Conservation (phyloP, 2,113 vertebrate species). For the Stercorarius parasiticus region DNA sequence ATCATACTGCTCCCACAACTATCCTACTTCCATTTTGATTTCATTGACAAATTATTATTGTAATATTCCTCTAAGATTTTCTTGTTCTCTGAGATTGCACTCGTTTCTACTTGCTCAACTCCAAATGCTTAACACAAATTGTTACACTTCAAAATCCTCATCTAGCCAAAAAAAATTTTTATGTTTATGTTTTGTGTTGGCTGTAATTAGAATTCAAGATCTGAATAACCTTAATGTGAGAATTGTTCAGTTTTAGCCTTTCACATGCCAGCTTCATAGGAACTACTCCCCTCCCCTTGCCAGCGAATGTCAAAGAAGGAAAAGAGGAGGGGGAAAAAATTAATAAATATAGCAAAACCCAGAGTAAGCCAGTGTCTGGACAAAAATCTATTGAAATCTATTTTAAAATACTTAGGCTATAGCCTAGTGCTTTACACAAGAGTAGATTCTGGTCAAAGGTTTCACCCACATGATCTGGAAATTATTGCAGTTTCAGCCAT, state of each 20-base stretch:
- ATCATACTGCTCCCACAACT: not conserved
- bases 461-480: not conserved
- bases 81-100: not conserved
- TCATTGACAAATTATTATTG: not conserved
- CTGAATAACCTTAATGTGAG: not conserved
- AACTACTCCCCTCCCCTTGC: not conserved
- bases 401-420: not conserved
- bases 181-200: not conserved
- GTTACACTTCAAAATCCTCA: not conserved
- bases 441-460: not conserved
- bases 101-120: not conserved
- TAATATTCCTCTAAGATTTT: not conserved
- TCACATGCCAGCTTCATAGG: not conserved
- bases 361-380: not conserved
- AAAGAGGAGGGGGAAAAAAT: not conserved
- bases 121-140: not conserved
- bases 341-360: not conserved
- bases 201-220: not conserved
- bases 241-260: not conserved
- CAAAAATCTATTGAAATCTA: not conserved
- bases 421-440: not conserved
- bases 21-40: not conserved
- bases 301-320: not conserved
- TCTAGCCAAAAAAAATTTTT: not conserved
- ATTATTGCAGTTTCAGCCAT: not conserved